Percentiles rank a stretch among this genome's conserved stretches.
Evolutionary conservation across 2,888 invertebrate species (phyloP).

Genomic region (Lottia gigantea): DNA sequence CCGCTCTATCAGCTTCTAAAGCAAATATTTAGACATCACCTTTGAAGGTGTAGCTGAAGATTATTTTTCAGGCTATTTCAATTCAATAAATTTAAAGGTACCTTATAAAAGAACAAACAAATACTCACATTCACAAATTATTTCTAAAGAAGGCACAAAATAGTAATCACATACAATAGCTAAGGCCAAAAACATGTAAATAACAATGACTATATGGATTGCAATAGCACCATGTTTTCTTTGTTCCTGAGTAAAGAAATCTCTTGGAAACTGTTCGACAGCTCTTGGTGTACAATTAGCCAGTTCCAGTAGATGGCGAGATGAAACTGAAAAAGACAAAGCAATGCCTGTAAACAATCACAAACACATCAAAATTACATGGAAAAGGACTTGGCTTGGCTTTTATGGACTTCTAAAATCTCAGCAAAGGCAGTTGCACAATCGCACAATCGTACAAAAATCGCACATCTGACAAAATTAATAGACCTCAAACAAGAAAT

Average conservation of each 20-base stretch:
- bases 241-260: conserved; percentile 81
- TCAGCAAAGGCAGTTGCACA: no score
- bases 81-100: no score
- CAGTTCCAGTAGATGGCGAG: conserved; percentile 39
- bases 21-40: no score
- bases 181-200: conserved; percentile 84
- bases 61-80: no score
- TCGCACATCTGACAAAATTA: no score
- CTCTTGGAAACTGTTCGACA: conserved; percentile 87
- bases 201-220: conserved; percentile 81
- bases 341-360: no score
- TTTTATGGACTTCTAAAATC: no score
- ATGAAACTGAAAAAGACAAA: conserved; percentile 30
- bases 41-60: background rate
- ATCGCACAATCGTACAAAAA: no score
- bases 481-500: no score
- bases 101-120: background rate
- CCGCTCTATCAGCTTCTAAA: no score
- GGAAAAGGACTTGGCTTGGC: no score
- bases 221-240: conserved; percentile 82
- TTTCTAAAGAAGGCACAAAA: conserved; percentile 91
- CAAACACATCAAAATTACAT: no score
- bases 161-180: conserved; percentile 94
- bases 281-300: conserved; percentile 78
- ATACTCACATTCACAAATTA: conserved; percentile 84